Conservation (phyloP, 1,140 invertebrate genomes). For the Aphaenogaster rudis region DNA sequence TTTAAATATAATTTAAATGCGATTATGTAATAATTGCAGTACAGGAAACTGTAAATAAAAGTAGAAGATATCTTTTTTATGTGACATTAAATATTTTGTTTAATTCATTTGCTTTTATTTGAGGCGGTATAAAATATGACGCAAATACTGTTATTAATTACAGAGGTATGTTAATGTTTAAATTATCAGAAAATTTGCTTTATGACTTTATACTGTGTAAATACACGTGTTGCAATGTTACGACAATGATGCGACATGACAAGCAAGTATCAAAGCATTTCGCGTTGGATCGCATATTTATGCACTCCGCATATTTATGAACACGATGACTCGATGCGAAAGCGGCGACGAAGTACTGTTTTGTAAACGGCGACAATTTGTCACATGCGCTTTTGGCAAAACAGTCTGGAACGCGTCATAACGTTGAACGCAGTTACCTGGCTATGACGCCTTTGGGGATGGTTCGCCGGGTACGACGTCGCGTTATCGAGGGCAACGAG, state of each 20-base stretch:
- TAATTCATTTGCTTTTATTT: neutral
- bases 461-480: slow-evolving; percentile 74
- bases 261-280: slow-evolving; percentile 40
- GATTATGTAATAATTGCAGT: neutral
- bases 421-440: slow-evolving; percentile 61
- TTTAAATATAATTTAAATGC: neutral
- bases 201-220: neutral
- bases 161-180: neutral
- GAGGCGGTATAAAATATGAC: neutral
- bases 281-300: slow-evolving; percentile 45
- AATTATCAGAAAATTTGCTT: neutral
- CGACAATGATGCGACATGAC: slow-evolving; percentile 41
- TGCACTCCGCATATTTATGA: slow-evolving; percentile 57
- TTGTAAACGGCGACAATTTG: slow-evolving; percentile 59
- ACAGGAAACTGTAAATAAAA: neutral
- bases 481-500: slow-evolving; percentile 81
- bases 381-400: slow-evolving; percentile 61
- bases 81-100: neutral
- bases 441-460: slow-evolving; percentile 59
- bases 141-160: neutral
- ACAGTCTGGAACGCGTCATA: slow-evolving; percentile 59
- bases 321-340: slow-evolving; percentile 50
- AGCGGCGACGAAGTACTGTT: slow-evolving; percentile 42
- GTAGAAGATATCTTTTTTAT: neutral
- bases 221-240: slow-evolving; percentile 1